A percentile compares a stretch with the other conserved stretches of the same genome.
phyloP scores from a whole-genome alignment of 92 coral and sea anemone genomes.

The Diadumene lineata region DNA sequence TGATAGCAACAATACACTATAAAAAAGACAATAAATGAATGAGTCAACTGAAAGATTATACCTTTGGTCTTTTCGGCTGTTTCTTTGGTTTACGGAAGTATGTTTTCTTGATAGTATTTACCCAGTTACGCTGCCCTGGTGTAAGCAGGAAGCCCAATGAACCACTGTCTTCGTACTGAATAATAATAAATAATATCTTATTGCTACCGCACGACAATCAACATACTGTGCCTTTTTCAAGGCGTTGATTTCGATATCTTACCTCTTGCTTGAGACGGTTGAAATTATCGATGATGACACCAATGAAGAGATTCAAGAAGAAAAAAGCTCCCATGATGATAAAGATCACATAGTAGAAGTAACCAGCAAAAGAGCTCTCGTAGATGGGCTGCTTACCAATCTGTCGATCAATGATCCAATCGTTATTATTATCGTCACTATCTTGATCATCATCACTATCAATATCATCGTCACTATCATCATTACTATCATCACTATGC shows the following conservation, averaged over 20 bases:
- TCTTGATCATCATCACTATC: background rate
- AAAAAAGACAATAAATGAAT: background rate
- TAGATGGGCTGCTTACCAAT: conserved; percentile 57
- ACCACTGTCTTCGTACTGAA: conserved; percentile 95
- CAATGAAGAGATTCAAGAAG: conserved; percentile 94
- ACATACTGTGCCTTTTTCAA: background rate
- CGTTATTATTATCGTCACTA: background rate
- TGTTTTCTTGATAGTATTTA: conserved; percentile 87
- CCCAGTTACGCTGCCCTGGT: conserved; percentile 97
- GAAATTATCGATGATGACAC: conserved; percentile 97
- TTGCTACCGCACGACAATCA: background rate
- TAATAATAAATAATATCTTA: background rate
- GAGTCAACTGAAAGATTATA: conserved; percentile 21
- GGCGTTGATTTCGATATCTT: background rate
- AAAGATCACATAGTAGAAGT: conserved; percentile 85
- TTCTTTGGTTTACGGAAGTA: conserved; percentile 89
- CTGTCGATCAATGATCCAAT: conserved; percentile 33
- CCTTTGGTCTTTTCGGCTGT: conserved; percentile 91
- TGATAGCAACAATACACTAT: too few species aligned
- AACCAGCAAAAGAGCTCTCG: conserved; percentile 69
- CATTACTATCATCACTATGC: too few species aligned
- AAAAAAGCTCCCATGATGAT: conserved; percentile 96
- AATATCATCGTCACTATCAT: background rate
- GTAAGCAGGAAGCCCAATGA: conserved; percentile 93
- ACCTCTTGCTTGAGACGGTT: conserved; percentile 96